These are phyloP conservation scores for Syrphus vitripennis DNA, from an alignment of 2,888 invertebrate species.

Conservation along the genomic window DNA sequence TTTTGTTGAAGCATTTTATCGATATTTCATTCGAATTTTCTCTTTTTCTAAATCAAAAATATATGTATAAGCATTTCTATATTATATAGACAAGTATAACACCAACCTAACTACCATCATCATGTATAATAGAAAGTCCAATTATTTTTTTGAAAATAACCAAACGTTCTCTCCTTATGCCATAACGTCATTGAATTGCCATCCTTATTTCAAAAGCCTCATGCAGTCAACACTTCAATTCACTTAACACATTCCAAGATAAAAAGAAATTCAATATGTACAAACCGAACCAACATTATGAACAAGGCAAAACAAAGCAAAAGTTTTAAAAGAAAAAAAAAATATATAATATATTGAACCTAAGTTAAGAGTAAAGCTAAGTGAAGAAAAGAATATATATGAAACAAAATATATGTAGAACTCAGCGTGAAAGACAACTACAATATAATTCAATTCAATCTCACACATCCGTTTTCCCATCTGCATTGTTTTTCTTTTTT, in stretches of 20 bases:
- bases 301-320: neutral
- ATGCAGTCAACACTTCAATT: slow-evolving; percentile 2
- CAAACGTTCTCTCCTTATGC: neutral
- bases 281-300: neutral
- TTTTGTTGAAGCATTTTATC: slow-evolving; percentile 19
- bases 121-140: slow-evolving; percentile 38
- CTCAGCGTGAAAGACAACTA: slow-evolving; percentile 40
- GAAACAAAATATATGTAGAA: slow-evolving; percentile 3
- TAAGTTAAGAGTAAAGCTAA: neutral
- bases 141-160: slow-evolving; percentile 48
- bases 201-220: slow-evolving; percentile 5
- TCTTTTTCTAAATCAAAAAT: neutral
- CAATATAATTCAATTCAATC: slow-evolving; percentile 63
- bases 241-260: slow-evolving; percentile 23
- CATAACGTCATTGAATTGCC: slow-evolving; percentile 6
- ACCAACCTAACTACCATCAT: neutral
- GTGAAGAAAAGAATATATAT: neutral
- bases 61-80: neutral
- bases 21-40: neutral
- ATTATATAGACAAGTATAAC: neutral
- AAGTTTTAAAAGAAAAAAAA: neutral
- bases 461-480: slow-evolving; percentile 49
- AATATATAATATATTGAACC: no score
- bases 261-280: slow-evolving; percentile 17
- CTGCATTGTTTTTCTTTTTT: neutral